Base-by-base conservation (phyloP, 2,888 invertebrate species). In the Agrotis exclamationis region DNA sequence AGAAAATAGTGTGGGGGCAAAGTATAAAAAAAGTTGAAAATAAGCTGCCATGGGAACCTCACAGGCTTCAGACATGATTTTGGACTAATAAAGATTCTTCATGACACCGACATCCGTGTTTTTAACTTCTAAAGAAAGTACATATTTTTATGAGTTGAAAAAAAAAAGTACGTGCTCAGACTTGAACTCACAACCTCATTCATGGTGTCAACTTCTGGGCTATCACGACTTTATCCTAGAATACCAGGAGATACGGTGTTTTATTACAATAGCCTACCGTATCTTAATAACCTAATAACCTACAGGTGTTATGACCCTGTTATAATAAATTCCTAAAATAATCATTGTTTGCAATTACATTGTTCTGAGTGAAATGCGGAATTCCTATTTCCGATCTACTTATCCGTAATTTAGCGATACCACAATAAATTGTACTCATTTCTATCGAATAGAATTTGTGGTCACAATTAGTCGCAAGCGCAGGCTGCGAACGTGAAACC, bases 281-380 rank as follows among this genome's bases (percentile, higher is more conserved):
- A 62, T 70, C 7, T 45, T 28, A 44, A 60, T n/a, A n/a, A n/a
- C n/a, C n/a, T n/a, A n/a, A n/a, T n/a, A 48, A 62, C 18, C 22
- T 56, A 56, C 44, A 44, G 57, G 22, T 20, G 45, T 60, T 45
- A 53, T 74, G n/a, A 58, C 65, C 63, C 44, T 54, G 22, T 13
- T 4, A 45, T 28, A 58, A 79, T 64, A 48, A 56, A 62, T 66
- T 65, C 56, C 44, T 68, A 56, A 70, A 71, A 63, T 80, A 68
- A 63, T 64, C 78, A 67, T 76, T 77, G 77, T 74, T 44, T 58
- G 6, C 11, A 78, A 62, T 71, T 65, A 18, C 47, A 66, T 48
- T 76, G 67, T 77, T 59, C 64, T 22, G 45, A 33, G 66, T 69
- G 39, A 57, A 72, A 74, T 67, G 68, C 74, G 85, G 82, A 82